Base-by-base conservation (phyloP, 2,113 vertebrate genomes). In the Lipophrys pholis region DNA sequence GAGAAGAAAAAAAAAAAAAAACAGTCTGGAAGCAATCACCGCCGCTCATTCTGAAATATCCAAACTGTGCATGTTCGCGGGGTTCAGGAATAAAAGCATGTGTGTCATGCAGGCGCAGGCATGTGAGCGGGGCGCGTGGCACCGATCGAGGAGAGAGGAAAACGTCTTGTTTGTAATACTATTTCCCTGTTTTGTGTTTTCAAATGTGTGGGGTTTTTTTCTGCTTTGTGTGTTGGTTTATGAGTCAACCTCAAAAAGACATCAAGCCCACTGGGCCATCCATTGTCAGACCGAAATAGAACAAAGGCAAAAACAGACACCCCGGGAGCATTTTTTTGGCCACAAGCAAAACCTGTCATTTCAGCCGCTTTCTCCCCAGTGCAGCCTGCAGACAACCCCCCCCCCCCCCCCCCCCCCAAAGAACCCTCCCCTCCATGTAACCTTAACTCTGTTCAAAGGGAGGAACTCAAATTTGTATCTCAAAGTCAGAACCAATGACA, bases 21-120 rank as follows among this genome's bases (percentile, higher is more conserved):
- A 61, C 41, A 61, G 74, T 87, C 90, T 93, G 88, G 88, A 92
- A 89, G 69, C 67, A 78, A 88, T 92, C 72, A 82, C 1, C 42
- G 38, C 71, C 39, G 43, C 61, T 80, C 59, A 41, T 75, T 76
- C 66, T 68, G 50, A 65, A 83, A 89, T 30, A 86, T 81, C 73
- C 82, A 72, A 80, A 82, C 62, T 79, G n/a, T 50, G 57, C 72
- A 78, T 78, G 54, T 80, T 78, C 57, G 48, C 38, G 8, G 70
- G 40, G 30, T 81, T 78, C 53, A 66, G 86, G 92, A 89, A 85
- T 84, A 64, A 76, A 89, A 83, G 66, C 80, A 87, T 66, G 63
- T 85, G 64, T 85, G 83, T 78, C 30, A 2, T 36, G 64, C 83
- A 89, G 80, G 79, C 66, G 53, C 45, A n/a, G n/a, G n/a, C n/a